Percentiles rank a stretch among this genome's conserved stretches.
These are phyloP conservation scores for Bombus terrestris DNA, from an alignment of 1,140 invertebrate species.

Conservation along the genomic window DNA sequence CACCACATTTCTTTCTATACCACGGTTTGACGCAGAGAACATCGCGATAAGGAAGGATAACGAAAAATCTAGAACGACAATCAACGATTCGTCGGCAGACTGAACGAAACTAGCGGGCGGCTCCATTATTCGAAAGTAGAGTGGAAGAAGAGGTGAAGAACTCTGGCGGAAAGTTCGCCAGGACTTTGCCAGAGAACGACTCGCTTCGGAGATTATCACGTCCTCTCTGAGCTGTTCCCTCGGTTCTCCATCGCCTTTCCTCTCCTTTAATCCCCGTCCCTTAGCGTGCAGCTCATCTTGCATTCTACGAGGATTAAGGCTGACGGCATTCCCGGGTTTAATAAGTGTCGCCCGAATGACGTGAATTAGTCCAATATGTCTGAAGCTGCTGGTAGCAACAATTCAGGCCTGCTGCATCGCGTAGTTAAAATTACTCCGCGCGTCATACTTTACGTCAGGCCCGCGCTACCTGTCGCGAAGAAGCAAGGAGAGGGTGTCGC, in stretches of 20 bases:
- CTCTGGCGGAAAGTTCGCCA: slow-evolving; percentile 13
- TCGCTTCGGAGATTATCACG: slow-evolving; percentile 54
- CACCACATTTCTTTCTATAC: no score
- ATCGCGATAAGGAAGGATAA: neutral
- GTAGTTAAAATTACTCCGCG: slow-evolving; percentile 77
- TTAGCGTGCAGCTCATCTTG: slow-evolving; percentile 53
- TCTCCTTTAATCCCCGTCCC: neutral
- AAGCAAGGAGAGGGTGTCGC: slow-evolving; percentile 9
- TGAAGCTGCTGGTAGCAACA: slow-evolving; percentile 70
- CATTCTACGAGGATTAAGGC: slow-evolving; percentile 73
- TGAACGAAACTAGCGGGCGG: neutral
- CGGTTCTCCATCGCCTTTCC: neutral
- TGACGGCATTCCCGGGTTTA: slow-evolving; percentile 76
- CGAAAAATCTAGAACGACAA: neutral
- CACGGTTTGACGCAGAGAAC: neutral
- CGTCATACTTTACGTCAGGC: slow-evolving; percentile 73
- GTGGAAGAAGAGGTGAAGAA: slow-evolving; percentile 5
- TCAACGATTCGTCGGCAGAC: neutral
- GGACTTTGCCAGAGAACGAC: slow-evolving; percentile 18
- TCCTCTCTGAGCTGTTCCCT: slow-evolving; percentile 30
- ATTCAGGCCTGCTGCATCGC: slow-evolving; percentile 72
- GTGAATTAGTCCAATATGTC: slow-evolving; percentile 77
- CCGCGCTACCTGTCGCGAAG: neutral
- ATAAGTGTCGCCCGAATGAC: slow-evolving; percentile 77
- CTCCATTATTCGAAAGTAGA: slow-evolving; percentile 29